phyloP scores from a whole-genome alignment of 2,797 vertebrate species.

The Amblyopsis hoosieri region DNA sequence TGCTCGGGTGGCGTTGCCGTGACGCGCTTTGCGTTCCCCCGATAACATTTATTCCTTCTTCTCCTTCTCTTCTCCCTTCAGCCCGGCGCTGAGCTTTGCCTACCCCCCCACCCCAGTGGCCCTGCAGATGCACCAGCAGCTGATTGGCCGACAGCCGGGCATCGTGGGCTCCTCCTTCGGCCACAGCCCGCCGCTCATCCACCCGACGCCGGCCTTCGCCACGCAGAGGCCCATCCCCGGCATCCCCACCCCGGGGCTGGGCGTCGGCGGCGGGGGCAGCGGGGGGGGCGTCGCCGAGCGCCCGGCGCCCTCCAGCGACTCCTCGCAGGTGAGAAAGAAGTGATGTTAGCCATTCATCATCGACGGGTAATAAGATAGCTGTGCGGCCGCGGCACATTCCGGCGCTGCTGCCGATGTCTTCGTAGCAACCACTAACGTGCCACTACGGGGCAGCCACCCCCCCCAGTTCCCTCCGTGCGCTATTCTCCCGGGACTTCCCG shows the following conservation, averaged over 20 bases:
- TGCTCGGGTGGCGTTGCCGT: conserved; percentile 16
- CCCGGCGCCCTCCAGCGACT: conserved; percentile 86
- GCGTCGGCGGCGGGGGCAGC: conserved; percentile 64
- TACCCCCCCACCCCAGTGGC: conserved; percentile 95
- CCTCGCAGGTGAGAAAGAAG: conserved; percentile 86
- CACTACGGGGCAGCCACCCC: conserved; percentile 53
- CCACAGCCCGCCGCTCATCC: conserved; percentile 95
- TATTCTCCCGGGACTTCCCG: conserved; percentile 66
- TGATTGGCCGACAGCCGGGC: conserved; percentile 91
- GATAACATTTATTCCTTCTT: neutral
- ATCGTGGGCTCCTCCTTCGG: conserved; percentile 93
- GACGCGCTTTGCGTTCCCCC: neutral
- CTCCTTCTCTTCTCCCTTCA: conserved; percentile 52
- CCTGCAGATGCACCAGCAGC: conserved; percentile 94
- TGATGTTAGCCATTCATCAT: conserved; percentile 63
- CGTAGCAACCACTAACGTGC: conserved; percentile 8
- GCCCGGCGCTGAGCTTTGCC: conserved; percentile 91
- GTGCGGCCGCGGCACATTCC: neutral
- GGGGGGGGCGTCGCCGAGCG: conserved; percentile 82
- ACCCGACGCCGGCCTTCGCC: conserved; percentile 91
- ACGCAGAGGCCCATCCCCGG: conserved; percentile 91
- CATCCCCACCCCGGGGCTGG: conserved; percentile 86
- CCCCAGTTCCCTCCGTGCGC: conserved; percentile 43
- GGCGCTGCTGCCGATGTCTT: conserved; percentile 19
- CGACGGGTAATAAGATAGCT: conserved; percentile 59